A percentile compares a stretch with the other conserved stretches of the same genome.
Evolutionary conservation across 2,113 vertebrate species (phyloP).

Genomic region (Alethe castanea): DNA sequence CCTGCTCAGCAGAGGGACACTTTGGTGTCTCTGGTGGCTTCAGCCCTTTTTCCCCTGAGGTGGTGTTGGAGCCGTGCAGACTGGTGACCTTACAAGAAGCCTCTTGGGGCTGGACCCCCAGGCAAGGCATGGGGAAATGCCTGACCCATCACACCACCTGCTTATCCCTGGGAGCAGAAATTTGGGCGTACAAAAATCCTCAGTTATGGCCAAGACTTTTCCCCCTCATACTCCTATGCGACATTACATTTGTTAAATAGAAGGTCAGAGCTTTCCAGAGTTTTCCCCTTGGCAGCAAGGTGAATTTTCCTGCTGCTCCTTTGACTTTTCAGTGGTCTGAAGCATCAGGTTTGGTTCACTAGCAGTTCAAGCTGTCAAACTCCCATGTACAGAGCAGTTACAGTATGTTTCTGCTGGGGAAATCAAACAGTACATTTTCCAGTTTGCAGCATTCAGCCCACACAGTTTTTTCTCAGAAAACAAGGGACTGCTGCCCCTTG

Average conservation of each 20-base stretch:
- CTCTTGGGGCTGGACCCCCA: background rate
- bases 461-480: background rate
- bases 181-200: background rate
- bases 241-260: background rate
- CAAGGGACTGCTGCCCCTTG: background rate
- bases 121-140: fast-evolving
- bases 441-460: background rate
- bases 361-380: background rate
- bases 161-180: background rate
- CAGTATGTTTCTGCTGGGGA: background rate
- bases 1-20: no score
- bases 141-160: fast-evolving
- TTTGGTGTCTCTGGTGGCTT: background rate
- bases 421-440: background rate
- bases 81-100: fast-evolving
- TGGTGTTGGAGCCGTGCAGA: background rate
- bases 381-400: background rate
- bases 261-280: background rate
- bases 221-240: background rate
- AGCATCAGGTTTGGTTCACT: background rate
- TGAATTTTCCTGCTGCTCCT: background rate
- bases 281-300: background rate
- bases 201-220: background rate
- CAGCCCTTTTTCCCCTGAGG: background rate
- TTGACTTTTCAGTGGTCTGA: background rate